Conservation (phyloP, 2,113 vertebrate genomes). For the Petroica traversi region DNA sequence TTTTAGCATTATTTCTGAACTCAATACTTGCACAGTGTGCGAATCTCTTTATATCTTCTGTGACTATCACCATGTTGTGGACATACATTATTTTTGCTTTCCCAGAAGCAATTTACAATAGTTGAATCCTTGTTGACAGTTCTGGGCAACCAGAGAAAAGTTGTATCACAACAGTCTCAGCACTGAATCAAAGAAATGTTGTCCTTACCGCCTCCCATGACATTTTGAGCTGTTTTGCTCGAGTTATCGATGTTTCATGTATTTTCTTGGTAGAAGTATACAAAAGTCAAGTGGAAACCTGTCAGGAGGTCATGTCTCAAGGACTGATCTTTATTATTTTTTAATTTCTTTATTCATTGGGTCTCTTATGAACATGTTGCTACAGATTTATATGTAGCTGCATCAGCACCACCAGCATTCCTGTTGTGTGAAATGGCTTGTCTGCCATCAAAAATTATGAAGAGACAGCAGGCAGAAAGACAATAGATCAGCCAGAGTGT, state of each 20-base stretch:
- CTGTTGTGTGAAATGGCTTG: not conserved
- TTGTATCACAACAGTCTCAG: not conserved
- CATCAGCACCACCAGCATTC: not conserved
- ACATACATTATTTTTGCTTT: not conserved
- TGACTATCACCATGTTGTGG: conserved; percentile 12
- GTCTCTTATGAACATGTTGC: not conserved
- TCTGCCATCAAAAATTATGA: not conserved
- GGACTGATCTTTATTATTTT: not conserved
- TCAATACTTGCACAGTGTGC: not conserved
- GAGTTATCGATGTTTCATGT: not conserved
- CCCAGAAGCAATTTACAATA: conserved; percentile 27
- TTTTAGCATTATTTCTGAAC: conserved; percentile 23
- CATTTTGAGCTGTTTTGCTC: not conserved
- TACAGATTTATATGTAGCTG: not conserved
- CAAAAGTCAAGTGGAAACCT: not conserved
- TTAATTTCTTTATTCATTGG: not conserved
- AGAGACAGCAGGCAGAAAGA: conserved; percentile 29
- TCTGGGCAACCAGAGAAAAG: not conserved
- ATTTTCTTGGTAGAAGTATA: not conserved
- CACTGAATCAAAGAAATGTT: not conserved
- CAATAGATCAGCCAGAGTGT: not conserved
- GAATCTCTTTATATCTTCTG: conserved; percentile 44
- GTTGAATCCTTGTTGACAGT: conserved; percentile 7
- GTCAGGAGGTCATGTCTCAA: not conserved
- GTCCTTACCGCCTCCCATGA: not conserved